Base-by-base conservation (phyloP, 1,140 invertebrate genomes). In the Macrobrachium rosenbergii region DNA sequence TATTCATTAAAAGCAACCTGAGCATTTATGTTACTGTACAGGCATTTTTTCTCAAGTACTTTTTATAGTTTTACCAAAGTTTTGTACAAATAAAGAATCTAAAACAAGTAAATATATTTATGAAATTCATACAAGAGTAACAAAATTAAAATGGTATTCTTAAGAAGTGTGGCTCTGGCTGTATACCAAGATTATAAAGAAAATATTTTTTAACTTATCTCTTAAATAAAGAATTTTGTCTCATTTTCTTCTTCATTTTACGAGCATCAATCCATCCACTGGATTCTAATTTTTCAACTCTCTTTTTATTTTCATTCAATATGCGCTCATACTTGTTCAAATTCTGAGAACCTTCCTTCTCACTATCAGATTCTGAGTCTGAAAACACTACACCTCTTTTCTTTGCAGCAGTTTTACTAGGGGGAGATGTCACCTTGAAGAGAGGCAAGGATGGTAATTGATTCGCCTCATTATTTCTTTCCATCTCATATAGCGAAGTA, bases 221-320 rank as follows among this genome's bases (percentile, higher is more conserved):
- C 21, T 72, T 72, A 28, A 72, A 72, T 37, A 72, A 37, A n/a
- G 67, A 72, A 72, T 72, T 72, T 14, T 37, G 23, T 37, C 37
- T n/a, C 67, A 72, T 72, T n/a, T 72, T 72, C 21, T 72, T 72
- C 37, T 72, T 72, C 67, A 72, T 72, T 37, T 37, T 72, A 14
- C 37, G 23, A 16, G 67, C 67, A 72, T 72, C 67, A 72, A 72
- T 72, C 67, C 67, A 72, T 11, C 67, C 67, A 23, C 67, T 72
- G 11, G 67, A 72, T 12, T 52, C 52, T 52, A 52, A 52, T 52
- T 52, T 52, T 72, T 72, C 21, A 14, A 72, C 37, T 72, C 37
- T 72, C 21, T 72, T 72, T 5, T 72, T 72, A 17, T 16, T 72
- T 23, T 72, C 67, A 8, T 23, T 16, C 21, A 72, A 37, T 28